Conservation (phyloP, 2,113 vertebrate species). For the Corvus cornix region DNA sequence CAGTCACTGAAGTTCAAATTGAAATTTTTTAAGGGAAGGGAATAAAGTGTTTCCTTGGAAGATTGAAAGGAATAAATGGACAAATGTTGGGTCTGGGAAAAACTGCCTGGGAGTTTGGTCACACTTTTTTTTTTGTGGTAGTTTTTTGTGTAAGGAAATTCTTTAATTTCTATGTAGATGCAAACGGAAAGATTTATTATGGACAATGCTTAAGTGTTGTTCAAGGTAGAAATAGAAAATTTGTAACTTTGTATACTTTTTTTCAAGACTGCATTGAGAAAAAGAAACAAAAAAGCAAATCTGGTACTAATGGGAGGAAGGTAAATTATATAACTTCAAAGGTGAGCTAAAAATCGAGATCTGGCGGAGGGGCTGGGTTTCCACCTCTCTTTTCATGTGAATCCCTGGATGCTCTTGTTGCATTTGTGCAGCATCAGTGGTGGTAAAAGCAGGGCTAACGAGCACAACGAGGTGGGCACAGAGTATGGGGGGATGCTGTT, state of each 20-base stretch:
- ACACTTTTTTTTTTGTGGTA: not conserved
- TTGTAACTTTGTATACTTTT: not conserved
- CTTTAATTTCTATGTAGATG: not conserved
- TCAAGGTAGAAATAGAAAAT: not conserved
- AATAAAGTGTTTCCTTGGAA: not conserved
- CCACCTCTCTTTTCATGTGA: not conserved
- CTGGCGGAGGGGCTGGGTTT: accelerated
- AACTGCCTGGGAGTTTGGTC: not conserved
- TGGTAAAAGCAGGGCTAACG: not conserved
- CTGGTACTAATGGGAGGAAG: not conserved
- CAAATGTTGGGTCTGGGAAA: not conserved
- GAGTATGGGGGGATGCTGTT: accelerated
- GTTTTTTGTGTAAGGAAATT: not conserved
- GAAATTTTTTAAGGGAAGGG: not conserved
- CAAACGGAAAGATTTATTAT: not conserved
- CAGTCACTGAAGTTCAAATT: not conserved
- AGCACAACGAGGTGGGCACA: not conserved
- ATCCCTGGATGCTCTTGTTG: not conserved
- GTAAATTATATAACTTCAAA: not conserved
- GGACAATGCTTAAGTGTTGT: not conserved
- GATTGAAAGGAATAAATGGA: not conserved
- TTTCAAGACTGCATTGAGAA: not conserved
- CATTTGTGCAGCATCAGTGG: not conserved
- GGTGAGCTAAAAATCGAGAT: not conserved
- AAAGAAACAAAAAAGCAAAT: not conserved